Percentiles rank a stretch among this genome's conserved stretches.
Evolutionary conservation across 1,140 invertebrate species (phyloP).

Genomic region (Brachionus rotundiformis): DNA sequence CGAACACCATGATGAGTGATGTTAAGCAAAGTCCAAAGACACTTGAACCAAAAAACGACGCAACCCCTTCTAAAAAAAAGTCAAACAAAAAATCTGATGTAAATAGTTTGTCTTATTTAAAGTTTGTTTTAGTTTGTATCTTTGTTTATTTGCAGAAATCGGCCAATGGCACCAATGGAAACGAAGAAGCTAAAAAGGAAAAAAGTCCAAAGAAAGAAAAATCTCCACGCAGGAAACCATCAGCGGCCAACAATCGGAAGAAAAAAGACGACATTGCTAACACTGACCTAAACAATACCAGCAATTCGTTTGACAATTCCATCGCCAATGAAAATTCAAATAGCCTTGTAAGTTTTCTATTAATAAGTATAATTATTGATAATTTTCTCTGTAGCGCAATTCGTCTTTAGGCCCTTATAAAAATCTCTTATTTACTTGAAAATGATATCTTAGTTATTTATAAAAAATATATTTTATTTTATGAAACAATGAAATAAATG

Average conservation of each 20-base stretch:
- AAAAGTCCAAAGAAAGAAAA: conserved; percentile 7
- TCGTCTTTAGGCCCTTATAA: background rate
- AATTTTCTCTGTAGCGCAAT: background rate
- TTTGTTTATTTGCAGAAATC: background rate
- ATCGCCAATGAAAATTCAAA: background rate
- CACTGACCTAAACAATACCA: background rate
- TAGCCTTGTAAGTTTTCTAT: background rate
- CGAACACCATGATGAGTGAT: background rate
- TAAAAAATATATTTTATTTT: too few species aligned
- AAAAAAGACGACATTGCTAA: background rate
- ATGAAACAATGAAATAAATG: too few species aligned
- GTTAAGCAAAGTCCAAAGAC: background rate
- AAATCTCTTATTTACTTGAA: too few species aligned
- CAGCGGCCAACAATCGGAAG: background rate
- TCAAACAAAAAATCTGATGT: conserved; percentile 37
- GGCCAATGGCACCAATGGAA: background rate
- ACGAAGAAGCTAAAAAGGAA: background rate
- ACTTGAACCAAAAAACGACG: background rate
- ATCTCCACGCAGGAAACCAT: background rate
- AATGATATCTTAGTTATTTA: too few species aligned
- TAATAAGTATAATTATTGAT: background rate
- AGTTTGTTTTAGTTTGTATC: background rate
- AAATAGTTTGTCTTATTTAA: background rate
- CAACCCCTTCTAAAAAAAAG: background rate
- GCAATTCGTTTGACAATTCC: background rate